Percentiles rank a stretch among this genome's conserved stretches.
Evolutionary conservation across 2,113 vertebrate genomes (phyloP).

Genomic region (Maccullochella peelii): DNA sequence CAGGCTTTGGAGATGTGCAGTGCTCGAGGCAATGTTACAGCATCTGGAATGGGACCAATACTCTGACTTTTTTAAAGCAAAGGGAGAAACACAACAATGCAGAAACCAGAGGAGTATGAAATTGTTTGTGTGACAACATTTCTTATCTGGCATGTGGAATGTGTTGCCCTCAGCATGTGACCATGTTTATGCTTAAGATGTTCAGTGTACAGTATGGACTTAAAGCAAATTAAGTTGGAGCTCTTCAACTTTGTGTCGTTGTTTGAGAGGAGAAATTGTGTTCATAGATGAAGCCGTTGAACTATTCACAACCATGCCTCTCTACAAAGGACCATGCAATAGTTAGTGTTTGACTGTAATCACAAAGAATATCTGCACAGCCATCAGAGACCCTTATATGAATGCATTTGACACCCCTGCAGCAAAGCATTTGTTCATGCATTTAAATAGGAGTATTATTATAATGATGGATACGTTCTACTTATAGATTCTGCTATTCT

Average conservation of each 20-base stretch:
- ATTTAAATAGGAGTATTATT: conserved; percentile 98
- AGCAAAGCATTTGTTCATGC: conserved; percentile 92
- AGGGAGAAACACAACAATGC: conserved; percentile 9
- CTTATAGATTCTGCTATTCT: conserved; percentile 51
- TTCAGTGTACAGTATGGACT: conserved; percentile 5
- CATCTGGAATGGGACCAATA: conserved; percentile 40
- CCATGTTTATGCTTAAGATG: conserved; percentile 43
- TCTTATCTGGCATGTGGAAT: conserved; percentile 52
- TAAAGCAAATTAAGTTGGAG: conserved; percentile 41
- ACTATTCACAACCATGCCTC: conserved; percentile 21
- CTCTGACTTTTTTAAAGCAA: conserved; percentile 29
- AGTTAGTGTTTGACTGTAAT: conserved; percentile 26
- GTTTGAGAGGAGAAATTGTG: background rate
- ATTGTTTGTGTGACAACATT: conserved; percentile 53
- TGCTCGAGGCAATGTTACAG: conserved; percentile 22
- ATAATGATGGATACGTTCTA: conserved; percentile 85
- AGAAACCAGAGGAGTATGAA: conserved; percentile 52
- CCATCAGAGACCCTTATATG: conserved; percentile 40
- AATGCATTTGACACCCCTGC: conserved; percentile 72
- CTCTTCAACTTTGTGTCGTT: conserved; percentile 15
- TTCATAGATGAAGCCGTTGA: conserved; percentile 24
- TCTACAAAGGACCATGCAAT: background rate
- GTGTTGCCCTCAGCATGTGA: conserved; percentile 41
- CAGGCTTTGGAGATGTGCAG: conserved; percentile 28
- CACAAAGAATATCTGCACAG: conserved; percentile 38